Evolutionary conservation across 35 echinoderm and acorn worm species (phyloP), one percentile per base, ranked within the genome.

Genomic region (Heliocidaris tuberculata): DNA sequence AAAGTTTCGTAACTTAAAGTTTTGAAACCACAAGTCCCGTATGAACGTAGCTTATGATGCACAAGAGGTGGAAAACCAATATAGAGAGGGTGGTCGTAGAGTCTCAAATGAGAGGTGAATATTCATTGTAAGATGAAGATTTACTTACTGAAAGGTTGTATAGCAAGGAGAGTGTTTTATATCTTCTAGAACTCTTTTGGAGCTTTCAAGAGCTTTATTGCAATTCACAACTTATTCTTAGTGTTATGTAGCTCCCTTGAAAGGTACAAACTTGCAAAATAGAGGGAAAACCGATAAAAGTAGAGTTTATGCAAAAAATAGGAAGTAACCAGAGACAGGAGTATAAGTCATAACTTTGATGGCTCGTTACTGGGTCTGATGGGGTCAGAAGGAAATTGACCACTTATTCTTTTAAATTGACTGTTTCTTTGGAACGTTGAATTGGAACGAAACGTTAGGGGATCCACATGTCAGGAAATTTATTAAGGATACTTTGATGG

Each of bases 321-420:
- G 65, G 65, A 78, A 78, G 27, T 78, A n/a, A 19, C 65, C 65
- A 78, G 65, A 78, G 65, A 78, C 65, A n/a, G 65, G 65, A n/a
- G 19, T 78, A 78, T 78, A 78, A 78, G 65, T 78, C 65, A 78
- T 78, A 78, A 78, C 65, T 78, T 78, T 78, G 65, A 78, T 78
- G 21, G 65, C 65, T 78, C 65, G 65, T 78, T 78, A 78, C 65
- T 21, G 65, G 21, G 21, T 78, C 19, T n/a, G 65, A 78, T 78
- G 65, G 65, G 65, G 65, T 78, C 65, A 78, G 65, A 78, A 78
- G 65, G 65, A 78, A 78, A 78, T 78, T 78, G 65, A 78, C 65
- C 65, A 78, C 65, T 78, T 78, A 78, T 78, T n/a, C n/a, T n/a
- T 78, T 78, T 8, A 78, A 78, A 27, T 78, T 21, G 27, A 21